phyloP scores from a whole-genome alignment of 2,888 invertebrate genomes.

The Synanthedon tipuliformis region DNA sequence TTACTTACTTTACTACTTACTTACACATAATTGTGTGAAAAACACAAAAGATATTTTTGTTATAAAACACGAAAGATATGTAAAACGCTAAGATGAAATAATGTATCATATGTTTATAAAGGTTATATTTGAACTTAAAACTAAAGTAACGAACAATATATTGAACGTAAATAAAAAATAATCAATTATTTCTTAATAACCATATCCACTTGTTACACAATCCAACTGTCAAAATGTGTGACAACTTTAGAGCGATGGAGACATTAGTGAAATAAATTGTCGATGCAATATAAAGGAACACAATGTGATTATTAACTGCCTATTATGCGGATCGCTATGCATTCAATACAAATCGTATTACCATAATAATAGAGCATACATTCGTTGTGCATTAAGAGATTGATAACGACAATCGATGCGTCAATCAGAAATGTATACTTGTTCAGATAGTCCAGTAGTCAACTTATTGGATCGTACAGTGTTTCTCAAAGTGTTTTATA shows the following conservation, averaged over 20 bases:
- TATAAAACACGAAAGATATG: too few relatives aligned
- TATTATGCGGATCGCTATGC: neutral
- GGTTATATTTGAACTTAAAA: too few relatives aligned
- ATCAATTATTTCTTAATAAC: too few relatives aligned
- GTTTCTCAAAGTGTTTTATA: too few relatives aligned
- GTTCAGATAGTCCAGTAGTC: constrained; percentile 14
- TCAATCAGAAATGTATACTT: constrained; percentile 9
- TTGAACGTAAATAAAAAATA: too few relatives aligned
- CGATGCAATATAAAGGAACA: constrained; percentile 14
- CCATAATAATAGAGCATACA: neutral
- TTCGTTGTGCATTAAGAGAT: neutral
- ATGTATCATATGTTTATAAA: too few relatives aligned
- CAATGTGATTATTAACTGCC: constrained; percentile 4
- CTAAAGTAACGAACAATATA: too few relatives aligned
- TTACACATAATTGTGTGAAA: too few relatives aligned
- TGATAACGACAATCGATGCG: constrained; percentile 1
- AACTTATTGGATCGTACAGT: constrained; percentile 6
- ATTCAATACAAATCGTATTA: neutral
- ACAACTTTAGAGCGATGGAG: constrained; percentile 27
- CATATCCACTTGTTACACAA: too few relatives aligned
- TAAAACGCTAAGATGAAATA: too few relatives aligned
- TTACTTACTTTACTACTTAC: too few relatives aligned
- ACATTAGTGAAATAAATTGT: constrained; percentile 30
- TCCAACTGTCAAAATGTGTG: constrained; percentile 9
- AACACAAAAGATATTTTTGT: too few relatives aligned